Conservation (phyloP, 1,140 invertebrate species). For the Drosophila micromelanica region DNA sequence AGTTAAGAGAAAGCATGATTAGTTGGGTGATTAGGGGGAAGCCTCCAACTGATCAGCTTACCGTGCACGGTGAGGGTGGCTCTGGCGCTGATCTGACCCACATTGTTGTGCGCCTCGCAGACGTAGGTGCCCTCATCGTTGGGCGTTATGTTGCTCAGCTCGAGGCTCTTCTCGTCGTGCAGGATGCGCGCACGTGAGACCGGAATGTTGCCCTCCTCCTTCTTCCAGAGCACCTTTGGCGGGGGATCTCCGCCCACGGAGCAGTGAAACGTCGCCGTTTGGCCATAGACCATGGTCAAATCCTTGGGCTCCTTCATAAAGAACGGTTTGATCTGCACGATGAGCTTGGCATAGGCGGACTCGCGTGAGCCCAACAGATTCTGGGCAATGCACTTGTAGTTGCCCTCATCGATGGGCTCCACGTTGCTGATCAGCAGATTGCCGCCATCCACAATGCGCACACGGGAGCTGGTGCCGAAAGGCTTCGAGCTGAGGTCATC, state of each 20-base stretch:
- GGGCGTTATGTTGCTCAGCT: constrained; percentile 90
- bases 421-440: constrained; percentile 93
- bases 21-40: neutral
- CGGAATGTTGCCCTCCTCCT: constrained; percentile 93
- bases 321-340: constrained; percentile 94
- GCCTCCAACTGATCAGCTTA: constrained; percentile 79
- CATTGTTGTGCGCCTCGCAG: constrained; percentile 91
- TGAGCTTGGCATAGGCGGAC: constrained; percentile 89
- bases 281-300: constrained; percentile 91
- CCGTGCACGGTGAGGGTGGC: constrained; percentile 91
- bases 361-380: constrained; percentile 92
- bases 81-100: constrained; percentile 90
- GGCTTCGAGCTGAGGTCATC: constrained; percentile 83
- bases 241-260: constrained; percentile 95
- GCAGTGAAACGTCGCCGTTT: constrained; percentile 94
- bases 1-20: constrained; percentile 57
- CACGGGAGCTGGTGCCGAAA: constrained; percentile 82
- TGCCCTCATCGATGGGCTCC: constrained; percentile 91
- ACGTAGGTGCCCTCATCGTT: constrained; percentile 93
- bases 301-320: constrained; percentile 94
- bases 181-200: constrained; percentile 89
- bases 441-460: constrained; percentile 88
- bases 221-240: constrained; percentile 94
- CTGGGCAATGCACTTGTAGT: constrained; percentile 93
- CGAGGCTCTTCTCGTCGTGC: constrained; percentile 89